Evolutionary conservation across 2,113 vertebrate species (phyloP).

Genomic region (Entelurus aequoreus): DNA sequence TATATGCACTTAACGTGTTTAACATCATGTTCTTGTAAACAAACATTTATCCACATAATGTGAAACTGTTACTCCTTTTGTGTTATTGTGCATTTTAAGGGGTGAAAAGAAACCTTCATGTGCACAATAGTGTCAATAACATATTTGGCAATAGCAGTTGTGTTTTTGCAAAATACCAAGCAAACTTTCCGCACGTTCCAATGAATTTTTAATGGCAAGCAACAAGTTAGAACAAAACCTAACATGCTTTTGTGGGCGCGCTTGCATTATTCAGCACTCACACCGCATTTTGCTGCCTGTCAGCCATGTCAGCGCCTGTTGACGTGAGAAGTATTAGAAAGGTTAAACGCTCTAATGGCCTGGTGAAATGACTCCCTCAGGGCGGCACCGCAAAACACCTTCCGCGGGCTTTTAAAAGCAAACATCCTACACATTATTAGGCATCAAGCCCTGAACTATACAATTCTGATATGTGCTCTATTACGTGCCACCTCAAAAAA

Average conservation of each 20-base stretch:
- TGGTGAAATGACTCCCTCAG: conserved; percentile 24
- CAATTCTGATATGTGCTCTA: too few relatives aligned
- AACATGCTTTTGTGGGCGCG: not conserved
- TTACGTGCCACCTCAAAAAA: too few relatives aligned
- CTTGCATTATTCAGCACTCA: conserved; percentile 11
- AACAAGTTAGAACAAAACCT: conserved; percentile 46
- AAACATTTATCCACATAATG: too few relatives aligned
- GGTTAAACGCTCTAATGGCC: conserved; percentile 38
- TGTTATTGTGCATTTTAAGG: too few relatives aligned
- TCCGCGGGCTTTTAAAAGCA: too few relatives aligned
- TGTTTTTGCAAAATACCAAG: not conserved
- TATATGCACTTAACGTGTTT: too few relatives aligned
- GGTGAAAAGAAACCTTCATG: too few relatives aligned
- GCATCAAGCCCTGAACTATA: not conserved
- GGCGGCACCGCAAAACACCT: not conserved
- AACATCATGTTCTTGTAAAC: too few relatives aligned
- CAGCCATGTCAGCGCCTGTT: conserved; percentile 30
- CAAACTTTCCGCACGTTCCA: conserved; percentile 2
- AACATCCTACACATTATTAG: not conserved
- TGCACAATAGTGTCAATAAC: too few relatives aligned
- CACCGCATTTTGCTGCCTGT: conserved; percentile 18
- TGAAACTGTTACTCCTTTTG: too few relatives aligned
- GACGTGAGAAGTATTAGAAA: conserved; percentile 30
- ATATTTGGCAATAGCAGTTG: not conserved
- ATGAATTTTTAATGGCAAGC: conserved; percentile 20